Percentiles rank a stretch among this genome's conserved stretches.
Conservation (phyloP, 2,113 vertebrate genomes). For the Chloroceryle aenea region DNA sequence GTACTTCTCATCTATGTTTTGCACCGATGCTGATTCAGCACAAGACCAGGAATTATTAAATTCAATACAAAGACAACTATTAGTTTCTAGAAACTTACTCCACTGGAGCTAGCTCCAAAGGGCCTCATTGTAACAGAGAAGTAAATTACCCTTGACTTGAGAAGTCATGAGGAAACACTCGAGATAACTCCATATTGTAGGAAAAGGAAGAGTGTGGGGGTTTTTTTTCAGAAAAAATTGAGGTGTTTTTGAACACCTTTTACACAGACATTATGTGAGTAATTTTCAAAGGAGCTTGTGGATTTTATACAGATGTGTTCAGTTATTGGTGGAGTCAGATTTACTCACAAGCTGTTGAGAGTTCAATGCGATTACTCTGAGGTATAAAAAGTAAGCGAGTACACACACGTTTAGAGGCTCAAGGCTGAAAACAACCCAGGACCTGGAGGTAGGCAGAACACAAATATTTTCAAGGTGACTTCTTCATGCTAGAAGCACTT, state of each 20-base stretch:
- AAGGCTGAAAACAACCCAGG: not conserved
- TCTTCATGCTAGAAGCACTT: not conserved
- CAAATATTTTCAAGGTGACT: not conserved
- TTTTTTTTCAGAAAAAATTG: not conserved
- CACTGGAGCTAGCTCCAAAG: not conserved
- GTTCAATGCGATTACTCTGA: not conserved
- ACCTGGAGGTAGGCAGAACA: not conserved
- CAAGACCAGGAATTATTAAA: not conserved
- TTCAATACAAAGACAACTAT: not conserved
- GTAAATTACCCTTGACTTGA: not conserved
- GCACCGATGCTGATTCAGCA: not conserved
- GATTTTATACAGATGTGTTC: not conserved
- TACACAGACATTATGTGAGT: not conserved
- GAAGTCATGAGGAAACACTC: not conserved
- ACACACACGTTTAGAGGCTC: not conserved
- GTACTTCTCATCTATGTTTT: not conserved
- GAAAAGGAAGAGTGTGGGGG: not conserved
- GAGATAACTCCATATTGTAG: not conserved
- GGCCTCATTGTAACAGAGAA: not conserved
- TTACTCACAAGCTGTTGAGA: not conserved
- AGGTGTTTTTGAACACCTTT: not conserved
- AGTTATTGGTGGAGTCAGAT: not conserved
- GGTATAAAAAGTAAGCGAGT: not conserved
- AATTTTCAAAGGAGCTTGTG: not conserved
- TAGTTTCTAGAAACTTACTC: not conserved